Conservation (phyloP, 2,113 vertebrate genomes). For the Austrofundulus limnaeus region DNA sequence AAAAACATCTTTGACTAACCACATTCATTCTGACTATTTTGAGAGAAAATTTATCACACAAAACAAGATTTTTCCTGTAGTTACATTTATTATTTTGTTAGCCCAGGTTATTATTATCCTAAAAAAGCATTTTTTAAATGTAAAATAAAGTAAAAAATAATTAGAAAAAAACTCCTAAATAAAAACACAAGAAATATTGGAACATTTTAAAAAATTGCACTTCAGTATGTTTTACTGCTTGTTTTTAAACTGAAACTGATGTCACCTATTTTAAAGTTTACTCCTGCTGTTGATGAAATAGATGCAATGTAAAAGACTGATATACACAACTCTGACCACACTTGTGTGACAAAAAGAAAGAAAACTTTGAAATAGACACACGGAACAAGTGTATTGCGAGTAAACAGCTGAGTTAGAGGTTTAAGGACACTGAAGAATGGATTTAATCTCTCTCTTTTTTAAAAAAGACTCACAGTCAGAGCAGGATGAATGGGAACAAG, state of each 20-base stretch:
- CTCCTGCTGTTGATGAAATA: not conserved
- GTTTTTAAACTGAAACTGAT: too few species aligned
- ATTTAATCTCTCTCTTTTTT: constrained; percentile 69
- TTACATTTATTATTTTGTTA: too few species aligned
- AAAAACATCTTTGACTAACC: not conserved
- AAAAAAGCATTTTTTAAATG: too few species aligned
- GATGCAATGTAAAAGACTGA: not conserved
- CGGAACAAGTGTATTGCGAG: constrained; percentile 42
- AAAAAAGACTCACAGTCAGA: constrained; percentile 18
- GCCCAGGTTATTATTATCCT: too few species aligned
- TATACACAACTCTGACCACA: not conserved
- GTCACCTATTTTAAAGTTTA: not conserved
- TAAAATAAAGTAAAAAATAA: too few species aligned
- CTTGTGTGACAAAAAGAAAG: constrained; percentile 7
- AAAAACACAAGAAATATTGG: too few species aligned
- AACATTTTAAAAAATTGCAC: too few species aligned
- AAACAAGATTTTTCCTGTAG: too few species aligned
- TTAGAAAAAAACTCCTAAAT: too few species aligned
- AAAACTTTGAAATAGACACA: constrained; percentile 11
- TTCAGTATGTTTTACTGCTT: too few species aligned
- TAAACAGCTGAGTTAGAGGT: constrained; percentile 67
- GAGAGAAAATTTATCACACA: not conserved
- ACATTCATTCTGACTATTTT: not conserved
- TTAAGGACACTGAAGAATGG: constrained; percentile 73
- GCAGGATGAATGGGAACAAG: constrained; percentile 22